Percentiles rank a stretch among this genome's conserved stretches.
Evolutionary conservation across 2,113 vertebrate genomes (phyloP).

Genomic region (Ailurus styani): DNA sequence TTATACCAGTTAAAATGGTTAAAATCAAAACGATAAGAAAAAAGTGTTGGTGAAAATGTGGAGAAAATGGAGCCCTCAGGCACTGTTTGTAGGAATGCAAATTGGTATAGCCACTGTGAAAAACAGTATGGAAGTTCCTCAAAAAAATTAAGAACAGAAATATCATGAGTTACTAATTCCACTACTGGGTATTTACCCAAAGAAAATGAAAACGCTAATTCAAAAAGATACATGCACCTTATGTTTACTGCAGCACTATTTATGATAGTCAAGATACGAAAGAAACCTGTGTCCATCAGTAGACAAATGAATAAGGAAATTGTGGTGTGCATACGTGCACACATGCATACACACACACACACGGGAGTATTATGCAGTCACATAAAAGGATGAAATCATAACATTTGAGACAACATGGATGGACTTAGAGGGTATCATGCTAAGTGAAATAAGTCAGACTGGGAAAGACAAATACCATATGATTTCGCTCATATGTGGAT

Average conservation of each 20-base stretch:
- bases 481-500: background rate
- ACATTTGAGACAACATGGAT: background rate
- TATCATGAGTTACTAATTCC: background rate
- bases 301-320: background rate
- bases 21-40: background rate
- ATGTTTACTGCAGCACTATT: background rate
- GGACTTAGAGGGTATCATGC: background rate
- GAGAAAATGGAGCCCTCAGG: background rate
- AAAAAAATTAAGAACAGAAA: background rate
- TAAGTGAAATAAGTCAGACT: background rate
- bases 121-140: background rate
- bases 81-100: background rate
- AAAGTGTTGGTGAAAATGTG: background rate
- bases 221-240: too few species aligned
- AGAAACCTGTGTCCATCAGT: background rate
- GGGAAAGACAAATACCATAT: background rate
- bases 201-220: too few species aligned
- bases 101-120: background rate
- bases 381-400: background rate
- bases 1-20: background rate
- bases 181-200: background rate
- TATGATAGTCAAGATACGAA: background rate
- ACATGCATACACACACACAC: too few species aligned
- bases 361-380: background rate
- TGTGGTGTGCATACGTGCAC: accelerated